phyloP scores from a whole-genome alignment of 2,113 vertebrate genomes.

The Capreolus pygargus region DNA sequence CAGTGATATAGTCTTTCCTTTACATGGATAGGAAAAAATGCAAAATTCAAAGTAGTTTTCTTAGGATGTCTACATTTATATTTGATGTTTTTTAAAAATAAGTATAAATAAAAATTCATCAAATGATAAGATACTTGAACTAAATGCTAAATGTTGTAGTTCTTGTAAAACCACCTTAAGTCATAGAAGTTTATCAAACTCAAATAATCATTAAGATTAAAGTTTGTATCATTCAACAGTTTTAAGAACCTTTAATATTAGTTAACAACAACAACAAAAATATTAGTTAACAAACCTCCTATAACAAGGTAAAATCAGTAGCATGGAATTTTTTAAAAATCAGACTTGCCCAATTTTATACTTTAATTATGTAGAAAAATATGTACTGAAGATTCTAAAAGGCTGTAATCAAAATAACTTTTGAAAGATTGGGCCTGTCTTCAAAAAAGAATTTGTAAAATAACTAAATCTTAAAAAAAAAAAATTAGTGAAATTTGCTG shows the following conservation, averaged over 20 bases:
- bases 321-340: neutral
- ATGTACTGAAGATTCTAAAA: neutral
- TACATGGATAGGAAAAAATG: neutral
- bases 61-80: neutral
- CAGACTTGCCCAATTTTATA: neutral
- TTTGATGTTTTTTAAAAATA: neutral
- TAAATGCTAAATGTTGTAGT: neutral
- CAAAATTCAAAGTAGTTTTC: conserved; percentile 7
- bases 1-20: neutral
- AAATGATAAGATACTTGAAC: neutral
- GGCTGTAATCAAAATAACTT: conserved; percentile 30
- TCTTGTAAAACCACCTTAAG: neutral
- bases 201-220: neutral
- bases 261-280: neutral
- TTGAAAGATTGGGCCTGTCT: neutral
- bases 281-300: conserved; percentile 27
- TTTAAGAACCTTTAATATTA: conserved; percentile 29
- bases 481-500: neutral
- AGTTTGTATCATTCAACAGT: conserved; percentile 1
- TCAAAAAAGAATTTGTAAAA: conserved; percentile 17
- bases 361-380: conserved; percentile 3
- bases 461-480: neutral
- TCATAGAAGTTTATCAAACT: neutral
- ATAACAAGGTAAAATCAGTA: neutral
- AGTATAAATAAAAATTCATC: neutral